These are phyloP conservation scores for Dinocampus coccinellae DNA, from an alignment of 2,888 invertebrate genomes.

Conservation along the genomic window DNA sequence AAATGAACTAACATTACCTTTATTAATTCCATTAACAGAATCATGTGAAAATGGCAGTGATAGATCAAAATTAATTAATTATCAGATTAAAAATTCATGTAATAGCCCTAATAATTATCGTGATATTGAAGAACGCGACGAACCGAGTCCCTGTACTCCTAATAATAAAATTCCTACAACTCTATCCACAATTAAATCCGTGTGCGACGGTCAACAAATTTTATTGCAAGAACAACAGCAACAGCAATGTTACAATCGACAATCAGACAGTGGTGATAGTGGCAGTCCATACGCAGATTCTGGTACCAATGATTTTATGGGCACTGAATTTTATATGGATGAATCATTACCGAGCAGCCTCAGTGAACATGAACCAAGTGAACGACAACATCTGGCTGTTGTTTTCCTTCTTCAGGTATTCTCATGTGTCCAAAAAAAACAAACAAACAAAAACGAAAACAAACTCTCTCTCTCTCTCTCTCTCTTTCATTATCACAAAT, in stretches of 20 bases:
- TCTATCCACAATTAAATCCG: constrained; percentile 24
- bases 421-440: not conserved
- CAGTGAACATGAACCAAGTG: constrained; percentile 75
- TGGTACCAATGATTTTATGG: constrained; percentile 76
- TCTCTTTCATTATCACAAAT: constrained; percentile 56
- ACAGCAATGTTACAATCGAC: constrained; percentile 60
- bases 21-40: constrained; percentile 61
- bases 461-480: no score
- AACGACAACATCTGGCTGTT: constrained; percentile 68
- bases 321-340: constrained; percentile 89
- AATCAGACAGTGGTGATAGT: constrained; percentile 63
- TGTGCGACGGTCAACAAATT: constrained; percentile 64
- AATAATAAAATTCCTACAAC: constrained; percentile 8
- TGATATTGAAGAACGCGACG: constrained; percentile 36
- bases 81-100: constrained; percentile 25
- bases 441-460: not conserved
- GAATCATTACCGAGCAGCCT: constrained; percentile 89
- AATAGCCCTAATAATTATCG: constrained; percentile 24
- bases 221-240: constrained; percentile 44
- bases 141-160: constrained; percentile 38
- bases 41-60: constrained; percentile 49
- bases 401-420: constrained; percentile 69
- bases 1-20: constrained; percentile 50
- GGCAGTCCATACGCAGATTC: constrained; percentile 67
- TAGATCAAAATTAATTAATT: constrained; percentile 21